Evolutionary conservation across 1,140 invertebrate genomes (phyloP).

Genomic region (Armadillidium nasatum): DNA sequence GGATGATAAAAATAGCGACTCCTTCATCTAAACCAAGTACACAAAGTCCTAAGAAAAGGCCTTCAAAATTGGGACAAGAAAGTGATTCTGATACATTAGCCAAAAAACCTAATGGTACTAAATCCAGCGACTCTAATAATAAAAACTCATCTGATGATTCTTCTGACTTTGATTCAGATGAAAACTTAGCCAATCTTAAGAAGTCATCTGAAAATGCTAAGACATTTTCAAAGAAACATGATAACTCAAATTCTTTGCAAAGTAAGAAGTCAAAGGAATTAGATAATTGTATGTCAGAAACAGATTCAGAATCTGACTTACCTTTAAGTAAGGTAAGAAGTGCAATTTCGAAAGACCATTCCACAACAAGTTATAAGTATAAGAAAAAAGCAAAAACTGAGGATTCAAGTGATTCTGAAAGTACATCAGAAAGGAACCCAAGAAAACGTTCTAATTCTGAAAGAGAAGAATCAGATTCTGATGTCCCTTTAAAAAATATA

Average conservation of each 20-base stretch:
- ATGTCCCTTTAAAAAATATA: background rate
- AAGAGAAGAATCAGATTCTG: background rate
- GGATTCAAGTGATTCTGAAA: background rate
- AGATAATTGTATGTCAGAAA: too few species aligned
- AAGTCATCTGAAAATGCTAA: too few species aligned
- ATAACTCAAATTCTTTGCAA: too few species aligned
- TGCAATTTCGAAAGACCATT: too few species aligned
- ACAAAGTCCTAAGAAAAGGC: background rate
- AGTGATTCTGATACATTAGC: background rate
- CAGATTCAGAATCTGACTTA: too few species aligned
- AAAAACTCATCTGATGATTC: slow-evolving; percentile 7
- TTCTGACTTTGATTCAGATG: background rate
- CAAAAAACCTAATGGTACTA: background rate
- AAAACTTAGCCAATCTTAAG: too few species aligned
- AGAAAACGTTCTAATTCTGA: background rate
- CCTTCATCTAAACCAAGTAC: background rate
- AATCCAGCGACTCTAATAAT: background rate
- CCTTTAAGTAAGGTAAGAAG: too few species aligned
- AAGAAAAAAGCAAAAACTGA: background rate
- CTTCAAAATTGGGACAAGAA: background rate
- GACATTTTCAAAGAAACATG: too few species aligned
- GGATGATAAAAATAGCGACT: background rate
- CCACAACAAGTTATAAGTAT: too few species aligned
- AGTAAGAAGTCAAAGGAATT: too few species aligned
- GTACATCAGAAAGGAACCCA: background rate